Evolutionary conservation across 2,888 invertebrate genomes (phyloP).

Genomic region (Drosophila falleni): DNA sequence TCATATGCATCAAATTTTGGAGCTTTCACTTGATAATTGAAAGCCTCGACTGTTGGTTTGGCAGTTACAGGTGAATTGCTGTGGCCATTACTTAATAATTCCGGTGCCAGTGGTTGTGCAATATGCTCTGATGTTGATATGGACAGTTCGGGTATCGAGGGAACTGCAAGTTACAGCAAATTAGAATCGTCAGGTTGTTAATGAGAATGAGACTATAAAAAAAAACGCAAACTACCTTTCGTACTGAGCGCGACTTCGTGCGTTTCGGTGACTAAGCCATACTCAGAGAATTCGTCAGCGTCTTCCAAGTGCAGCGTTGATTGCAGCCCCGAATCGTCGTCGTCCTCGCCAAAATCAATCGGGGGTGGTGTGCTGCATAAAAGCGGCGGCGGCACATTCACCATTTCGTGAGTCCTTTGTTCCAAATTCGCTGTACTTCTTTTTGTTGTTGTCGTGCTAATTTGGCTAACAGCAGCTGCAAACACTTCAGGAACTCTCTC

Average conservation of each 20-base stretch:
- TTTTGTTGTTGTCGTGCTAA: conserved; percentile 43
- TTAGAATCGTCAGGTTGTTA: neutral
- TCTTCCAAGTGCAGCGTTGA: conserved; percentile 69
- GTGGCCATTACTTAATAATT: conserved; percentile 36
- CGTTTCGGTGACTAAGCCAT: conserved; percentile 73
- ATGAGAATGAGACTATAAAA: conserved; percentile 11
- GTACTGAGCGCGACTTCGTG: conserved; percentile 36
- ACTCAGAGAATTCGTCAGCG: conserved; percentile 76
- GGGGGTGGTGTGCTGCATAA: conserved; percentile 87
- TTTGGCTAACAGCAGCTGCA: conserved; percentile 64
- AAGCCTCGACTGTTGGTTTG: conserved; percentile 64
- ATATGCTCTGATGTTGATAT: conserved; percentile 32
- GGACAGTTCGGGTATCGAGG: conserved; percentile 39
- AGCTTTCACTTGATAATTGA: conserved; percentile 69
- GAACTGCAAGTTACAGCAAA: conserved; percentile 16
- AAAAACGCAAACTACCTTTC: conserved; percentile 55
- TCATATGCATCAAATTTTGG: conserved; percentile 26
- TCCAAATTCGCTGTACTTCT: conserved; percentile 16
- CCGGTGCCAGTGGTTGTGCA: conserved; percentile 51
- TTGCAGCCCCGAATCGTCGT: conserved; percentile 85
- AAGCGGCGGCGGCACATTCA: conserved; percentile 87
- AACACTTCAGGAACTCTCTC: conserved; percentile 52
- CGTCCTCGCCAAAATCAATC: conserved; percentile 85
- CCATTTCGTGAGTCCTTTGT: conserved; percentile 83
- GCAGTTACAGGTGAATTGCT: conserved; percentile 27